phyloP scores from a whole-genome alignment of 1,140 invertebrate genomes.

The Procambarus virginalis region DNA sequence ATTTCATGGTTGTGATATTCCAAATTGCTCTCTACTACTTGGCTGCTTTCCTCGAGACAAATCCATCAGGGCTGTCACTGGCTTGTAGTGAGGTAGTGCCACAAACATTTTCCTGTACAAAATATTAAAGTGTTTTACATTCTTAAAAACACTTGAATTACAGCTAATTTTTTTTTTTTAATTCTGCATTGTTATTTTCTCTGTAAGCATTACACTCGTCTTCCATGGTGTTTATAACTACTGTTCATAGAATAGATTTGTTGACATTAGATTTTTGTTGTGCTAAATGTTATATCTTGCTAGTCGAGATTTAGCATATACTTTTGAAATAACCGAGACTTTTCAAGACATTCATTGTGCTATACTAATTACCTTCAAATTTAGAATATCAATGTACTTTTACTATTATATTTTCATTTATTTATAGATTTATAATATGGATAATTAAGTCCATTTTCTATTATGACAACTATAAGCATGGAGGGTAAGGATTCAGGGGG shows the following conservation, averaged over 20 bases:
- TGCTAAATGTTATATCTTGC: constrained; percentile 46
- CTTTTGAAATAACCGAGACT: background rate
- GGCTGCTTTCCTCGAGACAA: background rate
- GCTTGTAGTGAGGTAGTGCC: constrained; percentile 15
- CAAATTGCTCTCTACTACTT: constrained; percentile 29
- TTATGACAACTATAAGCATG: constrained; percentile 1
- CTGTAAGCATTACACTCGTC: background rate
- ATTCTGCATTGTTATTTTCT: background rate
- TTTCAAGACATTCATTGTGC: background rate
- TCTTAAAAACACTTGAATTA: background rate
- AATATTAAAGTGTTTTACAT: constrained; percentile 12
- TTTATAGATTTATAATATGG: constrained; percentile 16
- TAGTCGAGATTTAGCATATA: constrained; percentile 26
- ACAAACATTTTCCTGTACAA: constrained; percentile 18
- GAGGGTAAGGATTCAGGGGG: background rate
- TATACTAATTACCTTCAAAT: background rate
- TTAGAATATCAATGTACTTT: background rate
- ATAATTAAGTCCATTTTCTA: background rate
- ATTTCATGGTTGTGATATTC: constrained; percentile 4
- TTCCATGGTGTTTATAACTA: constrained; percentile 11
- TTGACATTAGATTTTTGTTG: background rate
- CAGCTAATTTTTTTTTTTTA: background rate
- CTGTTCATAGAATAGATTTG: background rate
- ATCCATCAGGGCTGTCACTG: background rate
- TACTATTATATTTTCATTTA: constrained; percentile 7